These are phyloP conservation scores for Dasysyrphus albostriatus DNA, from an alignment of 2,888 invertebrate species.

Conservation along the genomic window DNA sequence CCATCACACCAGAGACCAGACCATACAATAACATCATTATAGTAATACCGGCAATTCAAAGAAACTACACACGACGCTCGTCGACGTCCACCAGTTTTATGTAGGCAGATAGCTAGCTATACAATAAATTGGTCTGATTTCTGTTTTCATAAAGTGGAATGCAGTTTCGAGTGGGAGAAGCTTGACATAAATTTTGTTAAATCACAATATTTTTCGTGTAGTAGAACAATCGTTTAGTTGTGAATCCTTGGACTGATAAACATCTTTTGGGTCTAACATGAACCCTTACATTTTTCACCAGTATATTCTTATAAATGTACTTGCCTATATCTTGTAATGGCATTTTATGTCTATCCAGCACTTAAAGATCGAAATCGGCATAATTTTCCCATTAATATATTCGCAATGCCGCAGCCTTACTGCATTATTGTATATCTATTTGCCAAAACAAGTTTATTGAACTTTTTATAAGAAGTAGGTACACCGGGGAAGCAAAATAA, in stretches of 20 bases:
- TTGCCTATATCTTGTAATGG: background rate
- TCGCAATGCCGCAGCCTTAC: slow-evolving; percentile 23
- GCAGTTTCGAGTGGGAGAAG: slow-evolving; percentile 19
- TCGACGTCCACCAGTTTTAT: background rate
- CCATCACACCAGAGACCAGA: slow-evolving; percentile 18
- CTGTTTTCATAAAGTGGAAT: slow-evolving; percentile 43
- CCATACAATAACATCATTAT: slow-evolving; percentile 13
- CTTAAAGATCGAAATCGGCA: slow-evolving; percentile 16
- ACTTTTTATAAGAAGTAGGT: slow-evolving; percentile 10
- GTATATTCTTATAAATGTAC: slow-evolving; percentile 4
- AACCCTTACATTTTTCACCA: slow-evolving; percentile 7
- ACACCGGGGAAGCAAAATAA: background rate
- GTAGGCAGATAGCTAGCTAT: slow-evolving; percentile 20
- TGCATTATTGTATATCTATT: slow-evolving; percentile 22
- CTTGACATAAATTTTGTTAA: slow-evolving; percentile 12
- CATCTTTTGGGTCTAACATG: slow-evolving; percentile 8
- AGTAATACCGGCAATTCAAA: slow-evolving; percentile 23
- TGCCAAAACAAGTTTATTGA: slow-evolving; percentile 54
- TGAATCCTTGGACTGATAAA: slow-evolving; percentile 17
- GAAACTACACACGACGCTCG: too few species aligned
- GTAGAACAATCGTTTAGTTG: slow-evolving; percentile 7
- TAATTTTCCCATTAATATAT: slow-evolving; percentile 26
- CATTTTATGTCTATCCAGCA: background rate
- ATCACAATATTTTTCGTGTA: background rate
- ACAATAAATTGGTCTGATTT: slow-evolving; percentile 32